Evolutionary conservation across 2,888 invertebrate species (phyloP), one percentile per base, ranked within the genome.

Genomic region (Colostygia pectinataria): DNA sequence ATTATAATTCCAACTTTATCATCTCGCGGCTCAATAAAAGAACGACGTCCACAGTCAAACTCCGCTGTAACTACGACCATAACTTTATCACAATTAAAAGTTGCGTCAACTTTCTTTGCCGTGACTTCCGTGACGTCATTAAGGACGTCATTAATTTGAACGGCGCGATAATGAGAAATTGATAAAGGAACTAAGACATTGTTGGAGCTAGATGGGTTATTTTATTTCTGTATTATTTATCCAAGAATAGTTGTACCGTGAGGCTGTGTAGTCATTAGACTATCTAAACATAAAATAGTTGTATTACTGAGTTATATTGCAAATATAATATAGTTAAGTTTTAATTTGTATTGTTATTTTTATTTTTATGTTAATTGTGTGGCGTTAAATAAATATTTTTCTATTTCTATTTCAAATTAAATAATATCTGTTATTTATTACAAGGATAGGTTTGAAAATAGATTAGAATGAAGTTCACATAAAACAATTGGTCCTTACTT

Each of bases 31-130:
- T 38, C 33, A 41, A 39, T 43, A 42, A 49, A 42, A 37, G 37
- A 49, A 38, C 32, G 18, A 38, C 27, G 25, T 20, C 31, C 18
- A 25, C 9, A 15, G 24, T 31, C 27, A 31, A 42, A 43, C 40
- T 47, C 40, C 36, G 34, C 36, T 14, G 40, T 25, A 41, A 48
- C 40, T 48, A 32, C 13, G 18, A 9, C 31, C 36, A 41, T 43
- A 49, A 49, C 49, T 49, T 43, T 13, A 43, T 33, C 28, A 49
- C 43, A 49, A 49, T 49, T 49, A 49, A 49, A 49, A 49, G 32
- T 49, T 43, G 28, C 32, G 14, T 32, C 28, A 49, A 49, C 42
- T 43, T 48, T 40, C 48, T 37, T 43, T 33, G 14, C 12, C 12
- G 46, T 28, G 31, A 42, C 48, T 33, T 37, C 36, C 18, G 47